Evolutionary conservation across 23 tunicate species (phyloP).

Genomic region (Corella eumyota): DNA sequence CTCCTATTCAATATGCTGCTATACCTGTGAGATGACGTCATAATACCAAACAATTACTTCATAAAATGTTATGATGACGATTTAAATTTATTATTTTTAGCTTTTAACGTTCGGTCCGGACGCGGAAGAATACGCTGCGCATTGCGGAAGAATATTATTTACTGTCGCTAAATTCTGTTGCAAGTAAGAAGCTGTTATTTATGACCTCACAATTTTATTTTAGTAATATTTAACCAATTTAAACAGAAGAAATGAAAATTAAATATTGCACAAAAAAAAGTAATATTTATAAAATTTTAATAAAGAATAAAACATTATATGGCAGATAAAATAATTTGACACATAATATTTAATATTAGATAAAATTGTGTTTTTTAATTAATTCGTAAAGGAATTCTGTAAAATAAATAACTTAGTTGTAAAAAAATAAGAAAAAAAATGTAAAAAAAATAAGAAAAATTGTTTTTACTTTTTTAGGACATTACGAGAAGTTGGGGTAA

Average conservation of each 20-base stretch:
- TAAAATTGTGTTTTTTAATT: too few species aligned
- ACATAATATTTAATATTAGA: too few species aligned
- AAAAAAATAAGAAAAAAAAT: too few species aligned
- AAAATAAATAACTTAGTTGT: too few species aligned
- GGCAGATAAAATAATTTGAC: too few species aligned
- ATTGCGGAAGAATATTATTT: slow-evolving; percentile 52
- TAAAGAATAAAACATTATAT: too few species aligned
- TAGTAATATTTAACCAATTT: neutral
- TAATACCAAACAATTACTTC: neutral
- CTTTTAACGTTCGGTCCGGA: slow-evolving; percentile 40
- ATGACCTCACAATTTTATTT: neutral
- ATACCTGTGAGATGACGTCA: slow-evolving; percentile 7
- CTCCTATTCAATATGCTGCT: slow-evolving; percentile 72
- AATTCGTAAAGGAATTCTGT: too few species aligned
- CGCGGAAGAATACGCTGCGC: slow-evolving; percentile 26
- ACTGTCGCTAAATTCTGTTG: slow-evolving; percentile 62
- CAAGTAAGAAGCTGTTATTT: slow-evolving; percentile 16
- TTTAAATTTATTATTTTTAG: slow-evolving; percentile 9
- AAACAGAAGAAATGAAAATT: too few species aligned
- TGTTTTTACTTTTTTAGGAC: slow-evolving; percentile 10
- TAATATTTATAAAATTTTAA: too few species aligned
- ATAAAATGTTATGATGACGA: neutral
- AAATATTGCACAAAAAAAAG: too few species aligned
- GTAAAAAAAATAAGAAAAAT: too few species aligned
- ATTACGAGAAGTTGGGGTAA: slow-evolving; percentile 35